Conservation (phyloP, 2,888 invertebrate species). For the Metallyticus violacea region DNA sequence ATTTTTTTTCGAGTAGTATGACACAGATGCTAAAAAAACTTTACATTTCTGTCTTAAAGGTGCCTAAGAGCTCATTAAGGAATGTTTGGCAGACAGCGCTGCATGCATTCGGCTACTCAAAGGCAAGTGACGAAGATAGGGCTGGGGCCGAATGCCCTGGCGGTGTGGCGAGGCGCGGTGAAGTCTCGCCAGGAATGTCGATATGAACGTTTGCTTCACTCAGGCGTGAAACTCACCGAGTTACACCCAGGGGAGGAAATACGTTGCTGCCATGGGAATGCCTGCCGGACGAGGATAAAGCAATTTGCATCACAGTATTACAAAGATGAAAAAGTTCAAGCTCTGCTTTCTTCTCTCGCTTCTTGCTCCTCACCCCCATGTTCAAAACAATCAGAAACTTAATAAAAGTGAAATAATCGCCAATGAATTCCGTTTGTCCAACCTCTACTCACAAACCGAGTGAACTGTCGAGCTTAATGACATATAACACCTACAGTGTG, state of each 20-base stretch:
- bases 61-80: not conserved
- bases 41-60: too few relatives aligned
- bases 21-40: too few relatives aligned
- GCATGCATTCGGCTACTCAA: not conserved
- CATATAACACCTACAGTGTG: too few relatives aligned
- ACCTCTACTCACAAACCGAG: too few relatives aligned
- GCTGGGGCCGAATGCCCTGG: not conserved
- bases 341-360: not conserved
- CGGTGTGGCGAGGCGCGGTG: not conserved
- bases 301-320: not conserved
- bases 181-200: slow-evolving; percentile 7
- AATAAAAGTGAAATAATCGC: too few relatives aligned
- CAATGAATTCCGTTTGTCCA: too few relatives aligned
- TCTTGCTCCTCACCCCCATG: not conserved
- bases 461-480: too few relatives aligned
- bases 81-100: not conserved
- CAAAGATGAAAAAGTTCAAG: not conserved
- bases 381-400: too few relatives aligned
- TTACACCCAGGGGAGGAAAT: not conserved
- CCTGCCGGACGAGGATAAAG: not conserved
- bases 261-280: too few relatives aligned
- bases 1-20: too few relatives aligned
- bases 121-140: not conserved
- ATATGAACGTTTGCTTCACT: not conserved
- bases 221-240: not conserved